These are phyloP conservation scores for Chrysogorgia sp. DNA, from an alignment of 92 coral and sea anemone species.

Conservation along the genomic window DNA sequence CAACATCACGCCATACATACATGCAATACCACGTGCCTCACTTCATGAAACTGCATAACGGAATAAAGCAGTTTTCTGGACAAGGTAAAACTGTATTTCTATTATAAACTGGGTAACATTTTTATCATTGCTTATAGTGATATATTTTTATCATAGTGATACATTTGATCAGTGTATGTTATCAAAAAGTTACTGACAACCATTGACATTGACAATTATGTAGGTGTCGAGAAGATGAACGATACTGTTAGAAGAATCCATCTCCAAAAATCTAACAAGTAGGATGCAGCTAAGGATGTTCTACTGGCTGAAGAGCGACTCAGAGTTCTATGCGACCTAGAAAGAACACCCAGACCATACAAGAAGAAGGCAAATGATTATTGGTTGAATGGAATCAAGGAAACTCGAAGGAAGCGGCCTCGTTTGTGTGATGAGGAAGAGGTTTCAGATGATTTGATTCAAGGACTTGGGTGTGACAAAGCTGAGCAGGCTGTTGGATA, in stretches of 20 bases:
- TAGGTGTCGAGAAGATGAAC: constrained; percentile 61
- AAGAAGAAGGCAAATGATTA: constrained; percentile 23
- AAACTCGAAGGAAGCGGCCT: constrained; percentile 42
- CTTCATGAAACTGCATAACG: constrained; percentile 56
- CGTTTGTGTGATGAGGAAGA: constrained; percentile 17
- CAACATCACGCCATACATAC: constrained; percentile 50
- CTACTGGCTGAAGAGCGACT: constrained; percentile 55
- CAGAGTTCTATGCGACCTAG: constrained; percentile 39
- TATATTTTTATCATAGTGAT: background rate
- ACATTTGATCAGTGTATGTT: too few relatives aligned
- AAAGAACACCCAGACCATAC: constrained; percentile 55
- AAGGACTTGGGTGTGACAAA: constrained; percentile 57
- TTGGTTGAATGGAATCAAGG: constrained; percentile 44
- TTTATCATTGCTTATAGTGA: too few relatives aligned
- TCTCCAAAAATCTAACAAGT: too few relatives aligned
- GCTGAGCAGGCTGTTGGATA: constrained; percentile 38
- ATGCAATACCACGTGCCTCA: constrained; percentile 59
- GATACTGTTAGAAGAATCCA: too few relatives aligned
- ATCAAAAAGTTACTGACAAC: too few relatives aligned
- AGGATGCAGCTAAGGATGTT: constrained; percentile 76
- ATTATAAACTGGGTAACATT: constrained; percentile 1
- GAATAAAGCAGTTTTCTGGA: constrained; percentile 56
- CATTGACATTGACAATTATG: too few relatives aligned
- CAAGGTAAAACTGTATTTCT: constrained; percentile 49
- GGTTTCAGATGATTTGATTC: constrained; percentile 3